Evolutionary conservation across 2,797 vertebrate species (phyloP), one percentile per base, ranked within the genome.

Genomic region (Dromococcyx pavoninus): DNA sequence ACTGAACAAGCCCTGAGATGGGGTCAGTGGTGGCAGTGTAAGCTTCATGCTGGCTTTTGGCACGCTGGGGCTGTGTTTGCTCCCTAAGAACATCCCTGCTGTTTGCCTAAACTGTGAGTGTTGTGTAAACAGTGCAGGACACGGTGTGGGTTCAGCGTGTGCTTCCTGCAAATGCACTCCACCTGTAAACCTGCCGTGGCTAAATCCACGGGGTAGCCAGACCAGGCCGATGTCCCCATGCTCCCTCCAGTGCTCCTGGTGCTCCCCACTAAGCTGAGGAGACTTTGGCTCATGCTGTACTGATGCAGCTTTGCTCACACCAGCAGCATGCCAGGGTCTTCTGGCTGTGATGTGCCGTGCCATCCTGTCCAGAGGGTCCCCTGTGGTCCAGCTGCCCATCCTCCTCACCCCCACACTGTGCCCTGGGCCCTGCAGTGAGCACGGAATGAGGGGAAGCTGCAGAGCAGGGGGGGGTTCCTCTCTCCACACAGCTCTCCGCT

Each of bases 141-240:
- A 1, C 3, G 3, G 33, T 21, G 50, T 5, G 5, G 69, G 93
- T 23, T 44, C 78, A 72, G 82, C 13, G 1, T 41, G 81, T 27
- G 21, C 74, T 93, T 91, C 77, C 84, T 69, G 84, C 3, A 9
- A 18, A 3, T 5, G 48, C 8, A 2, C 18, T 44, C 41, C 76
- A 27, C 72, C 87, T 50, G 74, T 75, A 50, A 33, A 72, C 46
- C 61, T 2, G 2, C 86, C 2, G 7, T 5, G 44, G 89, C 92
- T 91, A 88, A 73, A 30, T 14, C 4, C 7, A 10, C 16, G 37
- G 65, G 57, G 62, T 80, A 19, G 80, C 41, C 24, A 17, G 70
- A 6, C n/a, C 1, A 0, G 72, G 76, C 16, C 1, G 1, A 60
- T 1, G 0, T 51, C 80, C 9, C 21, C 0, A 0, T 9, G 43